Percentiles rank a stretch among this genome's conserved stretches.
Evolutionary conservation across 2,797 vertebrate genomes (phyloP).

Genomic region (Clamator glandarius): DNA sequence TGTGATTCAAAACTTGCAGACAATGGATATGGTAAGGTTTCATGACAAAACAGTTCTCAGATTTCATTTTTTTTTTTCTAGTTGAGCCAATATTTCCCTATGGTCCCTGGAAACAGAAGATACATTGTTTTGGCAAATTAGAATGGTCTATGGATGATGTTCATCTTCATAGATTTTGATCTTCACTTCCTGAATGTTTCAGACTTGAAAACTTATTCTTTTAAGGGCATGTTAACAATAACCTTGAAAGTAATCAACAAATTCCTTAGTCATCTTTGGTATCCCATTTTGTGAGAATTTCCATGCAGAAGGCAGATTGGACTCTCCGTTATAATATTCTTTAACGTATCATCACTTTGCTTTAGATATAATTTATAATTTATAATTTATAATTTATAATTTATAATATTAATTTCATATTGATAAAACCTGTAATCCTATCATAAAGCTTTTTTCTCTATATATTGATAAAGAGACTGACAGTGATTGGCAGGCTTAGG

Average conservation of each 20-base stretch:
- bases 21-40: not conserved
- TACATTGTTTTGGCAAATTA: not conserved
- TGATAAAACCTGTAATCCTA: not conserved
- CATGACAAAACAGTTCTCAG: not conserved
- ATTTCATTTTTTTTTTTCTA: not conserved
- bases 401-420: not conserved
- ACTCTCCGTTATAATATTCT: not conserved
- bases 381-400: not conserved
- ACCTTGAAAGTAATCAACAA: constrained; percentile 16
- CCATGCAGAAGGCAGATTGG: not conserved
- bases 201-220: not conserved
- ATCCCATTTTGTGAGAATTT: not conserved
- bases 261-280: not conserved
- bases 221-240: not conserved
- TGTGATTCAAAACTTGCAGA: not conserved
- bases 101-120: not conserved
- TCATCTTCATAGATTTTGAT: not conserved
- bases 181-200: not conserved
- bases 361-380: not conserved
- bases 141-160: not conserved
- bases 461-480: not conserved
- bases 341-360: not conserved
- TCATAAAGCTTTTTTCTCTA: constrained; percentile 1
- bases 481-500: not conserved
- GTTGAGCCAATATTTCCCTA: not conserved